phyloP scores from a whole-genome alignment of 2,113 vertebrate genomes.

The crab-eating macaque (Macaca fascicularis) region T2T-MFA8v1.1 NC_088376.1:168270501-168271000 shows the following conservation, averaged over 20 bases:
- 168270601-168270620: background rate
- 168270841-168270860: too few species aligned
- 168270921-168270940: background rate
- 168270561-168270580: background rate
- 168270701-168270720: background rate
- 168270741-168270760: background rate
- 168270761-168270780: background rate
- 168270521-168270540: slow-evolving; percentile 39
- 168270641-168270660: background rate
- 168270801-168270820: background rate
- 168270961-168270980: background rate
- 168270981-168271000: slow-evolving; percentile 19
- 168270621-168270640: background rate
- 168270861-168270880: too few species aligned
- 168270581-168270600: background rate
- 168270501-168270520: slow-evolving; percentile 29
- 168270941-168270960: background rate
- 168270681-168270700: background rate
- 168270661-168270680: background rate
- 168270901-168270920: background rate
- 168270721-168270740: slow-evolving; percentile 1
- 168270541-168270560: background rate
- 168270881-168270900: background rate
- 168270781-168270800: background rate
- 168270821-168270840: background rate